Percentiles rank a stretch among this genome's conserved stretches.
phyloP scores from a whole-genome alignment of 2,113 vertebrate species.

The Orthochromis indermauri region DNA sequence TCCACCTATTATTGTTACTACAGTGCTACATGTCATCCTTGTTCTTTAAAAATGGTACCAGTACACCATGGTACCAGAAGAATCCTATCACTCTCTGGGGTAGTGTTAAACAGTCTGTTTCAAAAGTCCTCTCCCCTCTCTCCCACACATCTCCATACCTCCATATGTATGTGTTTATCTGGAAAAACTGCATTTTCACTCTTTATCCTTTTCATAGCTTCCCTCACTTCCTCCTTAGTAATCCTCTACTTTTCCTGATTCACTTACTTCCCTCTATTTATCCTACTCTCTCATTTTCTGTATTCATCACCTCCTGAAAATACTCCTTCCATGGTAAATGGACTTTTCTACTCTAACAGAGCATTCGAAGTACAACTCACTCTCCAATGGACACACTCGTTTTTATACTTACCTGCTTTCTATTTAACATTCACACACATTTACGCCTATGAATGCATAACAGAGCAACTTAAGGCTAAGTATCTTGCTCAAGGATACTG shows the following conservation, averaged over 20 bases:
- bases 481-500: background rate
- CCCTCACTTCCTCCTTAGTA: background rate
- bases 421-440: background rate
- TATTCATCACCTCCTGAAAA: background rate
- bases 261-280: background rate
- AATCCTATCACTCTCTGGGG: background rate
- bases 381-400: background rate
- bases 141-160: background rate
- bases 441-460: background rate
- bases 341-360: background rate
- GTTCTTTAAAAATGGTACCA: background rate
- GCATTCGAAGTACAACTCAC: background rate
- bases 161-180: background rate
- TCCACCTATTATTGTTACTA: background rate
- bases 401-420: background rate
- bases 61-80: background rate
- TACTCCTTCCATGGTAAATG: background rate
- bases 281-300: background rate
- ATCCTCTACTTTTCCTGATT: background rate
- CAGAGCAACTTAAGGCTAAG: background rate
- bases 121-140: background rate
- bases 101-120: background rate
- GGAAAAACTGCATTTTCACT: background rate
- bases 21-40: background rate
- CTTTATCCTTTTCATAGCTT: background rate